Evolutionary conservation across 2,888 invertebrate genomes (phyloP), one percentile per base, ranked within the genome.

Genomic region (Thera britannica): DNA sequence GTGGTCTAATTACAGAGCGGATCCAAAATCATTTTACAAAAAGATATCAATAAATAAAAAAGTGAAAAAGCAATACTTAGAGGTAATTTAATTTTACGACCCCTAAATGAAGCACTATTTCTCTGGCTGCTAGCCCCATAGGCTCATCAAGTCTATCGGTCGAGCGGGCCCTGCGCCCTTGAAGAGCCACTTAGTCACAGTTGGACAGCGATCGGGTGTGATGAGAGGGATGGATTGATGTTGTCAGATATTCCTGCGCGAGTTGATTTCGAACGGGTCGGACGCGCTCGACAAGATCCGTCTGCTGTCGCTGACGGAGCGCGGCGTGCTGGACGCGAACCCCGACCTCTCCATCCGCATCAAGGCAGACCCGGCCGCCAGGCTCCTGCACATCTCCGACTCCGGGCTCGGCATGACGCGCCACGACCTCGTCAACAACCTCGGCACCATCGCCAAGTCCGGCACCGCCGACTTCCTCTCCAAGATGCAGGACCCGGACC

Each of bases 281-380:
- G 99, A 99, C 94, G 99, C 99, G 54, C 94, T 99, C 75, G 99
- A 99, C 92, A 99, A 99, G 91, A 99, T 99, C 81, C 96, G 99
- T 36, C 95, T 99, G 77, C 89, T 99, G 70, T 97, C 99, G 1
- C 94, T 99, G 64, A 99, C 99, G 0, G 96, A 98, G 81, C 96
- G 96, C 77, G 93, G 94, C 66, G 97, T 97, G 65, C 91, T 99
- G 72, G 96, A 96, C 44, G 93, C 96, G 8, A 97, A 96, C 80
- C 95, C 96, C 0, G 99, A 99, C 81, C 90, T 99, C 67, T 95
- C 96, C 76, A 98, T 99, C 74, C 96, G 97, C 87, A 98, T 99
- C 82, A 98, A 96, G 85, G 97, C 98, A 0, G 99, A 99, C 83
- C 98, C 98, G 83, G 99, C 98, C 54, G 96, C 96, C 76, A 97